Evolutionary conservation across 2,888 invertebrate species (phyloP), one percentile per base, ranked within the genome.

Genomic region (Tethea ocularis): DNA sequence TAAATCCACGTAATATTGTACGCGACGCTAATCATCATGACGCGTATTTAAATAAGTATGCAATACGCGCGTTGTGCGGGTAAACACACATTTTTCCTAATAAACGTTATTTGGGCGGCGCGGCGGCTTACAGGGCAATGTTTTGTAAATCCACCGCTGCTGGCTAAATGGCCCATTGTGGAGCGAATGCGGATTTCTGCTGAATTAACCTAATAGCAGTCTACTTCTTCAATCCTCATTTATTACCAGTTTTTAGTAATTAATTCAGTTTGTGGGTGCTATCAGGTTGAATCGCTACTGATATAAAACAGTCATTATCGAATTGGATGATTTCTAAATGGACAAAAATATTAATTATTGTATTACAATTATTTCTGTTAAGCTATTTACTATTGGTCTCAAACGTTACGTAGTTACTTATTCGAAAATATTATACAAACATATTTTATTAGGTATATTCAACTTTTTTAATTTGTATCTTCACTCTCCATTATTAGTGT

Each of bases 51-150:
- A 76, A 78, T 73, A 74, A 74, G 72, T 77, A 74, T 78, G 75
- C 76, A 77, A 80, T 77, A 78, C 75, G 61, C 67, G 64, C 63
- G 69, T 75, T 75, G 69, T 70, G 71, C 64, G 67, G 68, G 76
- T 74, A 79, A 83, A 82, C 79, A 80, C 87, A 86, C 87, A 86
- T 89, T 89, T 88, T 89, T 90, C 83, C 84, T 89, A 87, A 91
- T 90, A 87, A 89, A 87, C 82, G 81, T 88, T 84, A 87, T 85
- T 82, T 80, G 71, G 74, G 72, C 67, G 71, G 66, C 68, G 72
- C 67, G 71, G 66, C 68, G 81, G 86, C 80, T 86, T 83, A 86
- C 78, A 67, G 71, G 73, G 82, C 84, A 84, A 84, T 86, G 89
- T 89, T 89, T 87, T 85, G 86, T 87, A 87, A 89, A 89, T 83